phyloP scores from a whole-genome alignment of 2,113 vertebrate genomes.

The Pycnonotus jocosus region DNA sequence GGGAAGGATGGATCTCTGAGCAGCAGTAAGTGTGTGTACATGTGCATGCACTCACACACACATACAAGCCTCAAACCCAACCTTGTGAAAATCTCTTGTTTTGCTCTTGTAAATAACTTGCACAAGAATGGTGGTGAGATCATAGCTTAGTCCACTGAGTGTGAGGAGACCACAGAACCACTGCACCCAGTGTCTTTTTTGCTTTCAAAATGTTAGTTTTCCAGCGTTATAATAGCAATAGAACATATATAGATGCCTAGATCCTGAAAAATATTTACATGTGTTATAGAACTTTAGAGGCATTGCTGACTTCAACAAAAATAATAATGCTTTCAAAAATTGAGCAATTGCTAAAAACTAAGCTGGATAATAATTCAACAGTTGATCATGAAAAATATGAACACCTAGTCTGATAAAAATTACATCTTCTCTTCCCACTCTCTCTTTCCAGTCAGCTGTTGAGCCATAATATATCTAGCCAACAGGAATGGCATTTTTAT shows the following conservation, averaged over 20 bases:
- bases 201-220: neutral
- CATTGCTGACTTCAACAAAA: neutral
- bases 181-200: neutral
- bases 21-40: neutral
- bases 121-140: neutral
- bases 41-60: rapidly evolving
- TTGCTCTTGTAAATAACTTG: neutral
- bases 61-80: neutral
- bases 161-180: neutral
- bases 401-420: neutral
- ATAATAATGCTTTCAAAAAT: neutral
- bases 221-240: neutral
- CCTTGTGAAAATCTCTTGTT: neutral
- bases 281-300: neutral
- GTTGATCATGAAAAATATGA: neutral
- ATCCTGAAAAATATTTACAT: neutral
- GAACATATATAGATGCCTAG: neutral
- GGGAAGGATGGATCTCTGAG: neutral
- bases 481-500: neutral
- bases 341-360: neutral
- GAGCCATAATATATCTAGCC: neutral
- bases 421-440: neutral
- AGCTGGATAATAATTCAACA: neutral
- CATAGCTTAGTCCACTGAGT: neutral
- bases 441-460: neutral